Conservation (phyloP, 1,140 invertebrate genomes). For the Melitaea cinxia region DNA sequence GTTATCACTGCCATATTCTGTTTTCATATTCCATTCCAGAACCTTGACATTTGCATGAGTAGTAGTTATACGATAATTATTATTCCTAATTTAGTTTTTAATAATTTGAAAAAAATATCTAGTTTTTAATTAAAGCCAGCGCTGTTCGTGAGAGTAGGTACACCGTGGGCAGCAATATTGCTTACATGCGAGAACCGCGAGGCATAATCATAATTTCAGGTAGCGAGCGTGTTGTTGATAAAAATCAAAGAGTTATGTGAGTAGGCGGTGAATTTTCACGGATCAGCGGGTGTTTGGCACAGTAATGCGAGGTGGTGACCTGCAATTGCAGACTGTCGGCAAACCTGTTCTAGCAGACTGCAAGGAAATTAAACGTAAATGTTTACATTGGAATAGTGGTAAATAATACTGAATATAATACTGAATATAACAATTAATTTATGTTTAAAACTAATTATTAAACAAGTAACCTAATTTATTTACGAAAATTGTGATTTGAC, state of each 20-base stretch:
- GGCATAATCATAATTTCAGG: constrained; percentile 46
- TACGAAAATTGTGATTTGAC: too few relatives aligned
- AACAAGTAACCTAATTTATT: too few relatives aligned
- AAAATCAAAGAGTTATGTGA: constrained; percentile 55
- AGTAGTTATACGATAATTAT: too few relatives aligned
- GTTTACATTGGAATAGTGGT: constrained; percentile 4
- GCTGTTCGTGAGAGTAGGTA: constrained; percentile 29
- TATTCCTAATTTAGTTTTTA: neutral
- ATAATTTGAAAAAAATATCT: neutral
- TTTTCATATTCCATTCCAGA: too few relatives aligned
- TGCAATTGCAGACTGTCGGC: constrained; percentile 47
- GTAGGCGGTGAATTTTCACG: constrained; percentile 50
- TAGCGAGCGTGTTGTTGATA: constrained; percentile 49
- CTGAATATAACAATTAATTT: too few relatives aligned
- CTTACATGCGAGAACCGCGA: constrained; percentile 29
- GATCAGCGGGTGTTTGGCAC: constrained; percentile 34
- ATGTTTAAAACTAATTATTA: too few relatives aligned
- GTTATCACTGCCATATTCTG: too few relatives aligned
- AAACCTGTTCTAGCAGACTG: constrained; percentile 51
- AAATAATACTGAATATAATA: neutral
- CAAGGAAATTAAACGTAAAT: constrained; percentile 1
- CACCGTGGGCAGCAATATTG: constrained; percentile 38
- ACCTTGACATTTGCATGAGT: too few relatives aligned
- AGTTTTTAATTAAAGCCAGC: constrained; percentile 14
- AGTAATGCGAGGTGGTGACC: constrained; percentile 60